A percentile compares a stretch with the other conserved stretches of the same genome.
Conservation (phyloP, 2,888 invertebrate species). For the Baronia brevicornis region DNA sequence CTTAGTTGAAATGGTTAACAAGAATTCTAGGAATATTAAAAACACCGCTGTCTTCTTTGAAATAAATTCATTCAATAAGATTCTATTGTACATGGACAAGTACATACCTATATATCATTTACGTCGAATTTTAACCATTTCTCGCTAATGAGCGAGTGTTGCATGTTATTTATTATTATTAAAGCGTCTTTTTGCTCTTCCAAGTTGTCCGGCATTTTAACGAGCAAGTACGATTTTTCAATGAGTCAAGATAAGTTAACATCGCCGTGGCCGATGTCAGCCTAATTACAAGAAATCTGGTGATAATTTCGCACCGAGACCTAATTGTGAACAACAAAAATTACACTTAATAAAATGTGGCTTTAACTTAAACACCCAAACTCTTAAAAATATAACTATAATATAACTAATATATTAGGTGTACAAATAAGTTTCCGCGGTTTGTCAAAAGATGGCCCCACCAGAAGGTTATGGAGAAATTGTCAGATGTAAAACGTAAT, state of each 20-base stretch:
- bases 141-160: constrained; percentile 45
- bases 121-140: constrained; percentile 28
- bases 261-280: constrained; percentile 21
- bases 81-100: too few relatives aligned
- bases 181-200: constrained; percentile 48
- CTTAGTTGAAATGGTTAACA: too few relatives aligned
- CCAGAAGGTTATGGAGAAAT: too few relatives aligned
- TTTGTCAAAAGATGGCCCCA: too few relatives aligned
- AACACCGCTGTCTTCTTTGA: too few relatives aligned
- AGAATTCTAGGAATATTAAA: too few relatives aligned
- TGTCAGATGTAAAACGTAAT: too few relatives aligned
- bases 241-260: constrained; percentile 38
- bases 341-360: constrained; percentile 15
- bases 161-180: constrained; percentile 50
- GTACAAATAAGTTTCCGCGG: too few relatives aligned
- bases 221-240: constrained; percentile 46
- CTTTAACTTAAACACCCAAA: constrained; percentile 4
- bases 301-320: constrained; percentile 18
- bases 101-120: constrained; percentile 30
- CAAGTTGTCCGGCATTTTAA: constrained; percentile 57
- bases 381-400: too few relatives aligned
- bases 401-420: too few relatives aligned
- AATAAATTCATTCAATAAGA: too few relatives aligned
- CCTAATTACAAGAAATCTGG: constrained; percentile 49
- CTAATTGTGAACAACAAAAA: constrained; percentile 10